Base-by-base conservation (phyloP, 2,888 invertebrate genomes). In the Leuctra nigra region DNA sequence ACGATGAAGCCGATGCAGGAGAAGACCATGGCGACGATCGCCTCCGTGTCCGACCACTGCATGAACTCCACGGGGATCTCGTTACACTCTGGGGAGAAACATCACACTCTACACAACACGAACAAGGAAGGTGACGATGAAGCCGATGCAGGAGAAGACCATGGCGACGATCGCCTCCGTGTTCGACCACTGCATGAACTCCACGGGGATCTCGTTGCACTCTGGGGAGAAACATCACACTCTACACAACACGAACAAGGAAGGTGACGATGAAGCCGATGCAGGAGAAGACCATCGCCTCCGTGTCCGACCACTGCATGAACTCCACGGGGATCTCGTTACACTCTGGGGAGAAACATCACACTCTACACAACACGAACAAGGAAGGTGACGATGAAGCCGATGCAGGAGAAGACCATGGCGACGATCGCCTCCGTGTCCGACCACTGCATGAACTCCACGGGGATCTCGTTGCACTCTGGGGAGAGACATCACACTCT, bases 201-300 rank as follows among this genome's bases (percentile, higher is more conserved):
- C 82, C 55, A 81, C 76, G 0, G 77, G 75, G 47, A 85, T 79
- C 59, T 72, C 70, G 48, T 76, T 67, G 68, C 87, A 87, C 66
- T 70, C 76, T 80, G 70, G 29, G 47, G n/a, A n/a, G n/a, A n/a
- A n/a, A n/a, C n/a, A n/a, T n/a, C n/a, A n/a, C n/a, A n/a, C n/a
- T n/a, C n/a, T n/a, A n/a, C n/a, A 86, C 75, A 35, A 75, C 68
- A 59, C 79, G 76, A 1, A 83, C 77, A 65, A 79, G 75, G 29
- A 77, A 69, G 1, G 86, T 84, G 35, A 77, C 74, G 44, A 81
- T 68, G 62, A 86, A 78, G n/a, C 87, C 86, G 52, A 80, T 65
- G 36, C 73, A 74, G 24, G 82, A 79, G 65, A 83, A 75, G 16
- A 72, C 72, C 64, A 82, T 77, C 0, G 85, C 83, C 64, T 79